phyloP scores from a whole-genome alignment of 1,140 invertebrate species.

The Psilanteris sp. region DNA sequence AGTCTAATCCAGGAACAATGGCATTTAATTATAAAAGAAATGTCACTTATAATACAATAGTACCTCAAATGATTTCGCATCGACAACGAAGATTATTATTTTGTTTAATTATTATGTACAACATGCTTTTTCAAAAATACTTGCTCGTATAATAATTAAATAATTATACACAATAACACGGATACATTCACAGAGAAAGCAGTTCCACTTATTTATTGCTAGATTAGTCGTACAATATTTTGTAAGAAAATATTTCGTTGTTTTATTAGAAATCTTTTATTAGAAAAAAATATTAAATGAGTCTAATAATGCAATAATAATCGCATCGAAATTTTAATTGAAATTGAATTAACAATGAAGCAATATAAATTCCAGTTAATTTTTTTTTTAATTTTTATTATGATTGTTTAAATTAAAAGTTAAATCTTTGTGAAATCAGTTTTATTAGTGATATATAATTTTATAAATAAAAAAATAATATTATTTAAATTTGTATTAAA shows the following conservation, averaged over 20 bases:
- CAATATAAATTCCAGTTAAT: too few relatives aligned
- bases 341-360: too few relatives aligned
- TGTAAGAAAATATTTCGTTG: slow-evolving; percentile 38
- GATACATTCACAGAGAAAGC: slow-evolving; percentile 11
- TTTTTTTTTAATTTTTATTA: too few relatives aligned
- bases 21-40: slow-evolving; percentile 11
- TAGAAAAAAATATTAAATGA: slow-evolving; percentile 20
- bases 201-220: slow-evolving; percentile 9
- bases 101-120: slow-evolving; percentile 6
- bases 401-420: too few relatives aligned
- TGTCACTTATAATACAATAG: slow-evolving; percentile 22
- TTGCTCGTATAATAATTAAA: slow-evolving; percentile 14
- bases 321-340: too few relatives aligned
- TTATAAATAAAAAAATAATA: too few relatives aligned
- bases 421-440: too few relatives aligned
- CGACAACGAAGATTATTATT: background rate
- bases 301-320: too few relatives aligned
- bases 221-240: slow-evolving; percentile 16
- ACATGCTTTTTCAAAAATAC: slow-evolving; percentile 10
- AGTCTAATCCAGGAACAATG: slow-evolving; percentile 22
- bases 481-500: too few relatives aligned
- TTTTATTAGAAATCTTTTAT: background rate
- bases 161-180: slow-evolving; percentile 17
- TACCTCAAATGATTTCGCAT: slow-evolving; percentile 5
- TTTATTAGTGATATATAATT: too few relatives aligned